A percentile compares a stretch with the other conserved stretches of the same genome.
Conservation (phyloP, 2,797 vertebrate species). For the Hydrophis major region DNA sequence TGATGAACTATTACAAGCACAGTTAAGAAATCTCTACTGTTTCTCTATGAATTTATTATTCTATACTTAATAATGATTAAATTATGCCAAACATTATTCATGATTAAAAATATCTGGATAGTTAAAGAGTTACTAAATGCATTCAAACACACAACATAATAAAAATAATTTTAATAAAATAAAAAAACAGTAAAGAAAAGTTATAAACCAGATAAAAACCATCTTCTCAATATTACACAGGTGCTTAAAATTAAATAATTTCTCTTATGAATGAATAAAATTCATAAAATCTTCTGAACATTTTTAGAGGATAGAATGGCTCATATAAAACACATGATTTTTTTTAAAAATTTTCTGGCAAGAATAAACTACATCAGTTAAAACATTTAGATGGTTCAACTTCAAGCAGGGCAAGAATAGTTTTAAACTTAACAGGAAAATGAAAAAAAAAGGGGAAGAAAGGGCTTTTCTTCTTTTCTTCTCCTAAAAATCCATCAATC, state of each 20-base stretch:
- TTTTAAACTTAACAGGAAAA: neutral
- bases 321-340: neutral
- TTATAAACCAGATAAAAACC: neutral
- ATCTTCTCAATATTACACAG: neutral
- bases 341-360: neutral
- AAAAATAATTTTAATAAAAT: neutral
- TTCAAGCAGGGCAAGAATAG: neutral
- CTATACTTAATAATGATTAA: neutral
- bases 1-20: neutral
- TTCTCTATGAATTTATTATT: neutral
- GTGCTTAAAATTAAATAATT: neutral
- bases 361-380: slow-evolving; percentile 9
- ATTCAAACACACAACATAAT: neutral
- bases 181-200: neutral
- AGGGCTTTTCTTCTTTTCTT: slow-evolving; percentile 25
- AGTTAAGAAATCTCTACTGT: neutral
- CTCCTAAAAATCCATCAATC: slow-evolving; percentile 34
- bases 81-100: neutral
- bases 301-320: neutral
- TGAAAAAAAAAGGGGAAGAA: slow-evolving; percentile 39
- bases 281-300: neutral
- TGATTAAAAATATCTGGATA: neutral
- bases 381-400: slow-evolving; percentile 1
- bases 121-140: neutral
- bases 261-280: neutral